These are phyloP conservation scores for Brachynemurus nebulosus DNA, from an alignment of 2,888 invertebrate species.

Conservation along the genomic window DNA sequence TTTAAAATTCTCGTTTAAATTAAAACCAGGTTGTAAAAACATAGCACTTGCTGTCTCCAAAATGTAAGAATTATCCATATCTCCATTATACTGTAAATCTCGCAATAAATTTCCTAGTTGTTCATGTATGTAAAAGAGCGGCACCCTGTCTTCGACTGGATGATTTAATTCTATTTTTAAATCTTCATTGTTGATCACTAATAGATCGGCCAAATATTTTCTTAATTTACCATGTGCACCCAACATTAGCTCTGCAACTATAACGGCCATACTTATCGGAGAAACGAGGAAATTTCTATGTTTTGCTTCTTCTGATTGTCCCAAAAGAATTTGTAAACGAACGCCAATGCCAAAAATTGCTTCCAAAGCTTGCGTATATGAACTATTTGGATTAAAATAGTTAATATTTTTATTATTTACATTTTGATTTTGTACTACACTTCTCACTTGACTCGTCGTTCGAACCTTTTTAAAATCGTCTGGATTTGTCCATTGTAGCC, in stretches of 20 bases:
- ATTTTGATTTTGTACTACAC: no score
- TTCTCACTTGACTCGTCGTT: no score
- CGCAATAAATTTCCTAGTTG: slow-evolving; percentile 26
- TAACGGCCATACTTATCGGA: slow-evolving; percentile 28
- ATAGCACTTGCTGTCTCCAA: slow-evolving; percentile 25
- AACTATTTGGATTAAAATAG: background rate
- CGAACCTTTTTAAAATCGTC: no score
- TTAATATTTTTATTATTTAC: background rate
- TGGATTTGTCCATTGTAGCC: no score
- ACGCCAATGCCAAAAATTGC: slow-evolving; percentile 28
- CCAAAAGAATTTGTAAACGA: slow-evolving; percentile 25
- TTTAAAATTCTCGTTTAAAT: slow-evolving; percentile 21
- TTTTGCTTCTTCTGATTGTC: slow-evolving; percentile 17
- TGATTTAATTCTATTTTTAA: slow-evolving; percentile 14
- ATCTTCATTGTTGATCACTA: slow-evolving; percentile 21
- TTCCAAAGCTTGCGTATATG: slow-evolving; percentile 23
- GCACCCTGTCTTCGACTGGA: slow-evolving; percentile 18
- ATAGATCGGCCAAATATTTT: slow-evolving; percentile 25
- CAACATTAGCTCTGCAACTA: slow-evolving; percentile 29
- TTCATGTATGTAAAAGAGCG: slow-evolving; percentile 25
- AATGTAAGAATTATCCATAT: slow-evolving; percentile 19
- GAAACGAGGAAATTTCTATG: slow-evolving; percentile 28
- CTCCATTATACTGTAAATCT: slow-evolving; percentile 19
- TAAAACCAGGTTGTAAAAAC: slow-evolving; percentile 23
- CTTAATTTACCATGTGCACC: slow-evolving; percentile 27